Evolutionary conservation across 2,113 vertebrate species (phyloP).

Genomic region (Glaucomys volans): DNA sequence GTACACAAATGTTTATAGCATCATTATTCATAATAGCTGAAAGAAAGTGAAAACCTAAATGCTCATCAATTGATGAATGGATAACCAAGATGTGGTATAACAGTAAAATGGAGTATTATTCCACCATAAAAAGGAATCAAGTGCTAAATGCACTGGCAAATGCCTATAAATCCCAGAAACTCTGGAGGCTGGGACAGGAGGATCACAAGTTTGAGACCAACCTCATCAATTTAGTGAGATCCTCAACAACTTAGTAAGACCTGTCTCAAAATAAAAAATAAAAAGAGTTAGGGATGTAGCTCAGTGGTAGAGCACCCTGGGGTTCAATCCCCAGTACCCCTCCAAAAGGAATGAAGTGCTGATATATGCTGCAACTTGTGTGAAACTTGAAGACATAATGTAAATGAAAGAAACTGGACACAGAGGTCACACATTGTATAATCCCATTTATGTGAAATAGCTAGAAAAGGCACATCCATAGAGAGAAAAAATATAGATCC

Average conservation of each 20-base stretch:
- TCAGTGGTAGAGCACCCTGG: too few relatives aligned
- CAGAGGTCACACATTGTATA: not conserved
- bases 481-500: not conserved
- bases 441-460: constrained; percentile 13
- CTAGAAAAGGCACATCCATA: constrained; percentile 9
- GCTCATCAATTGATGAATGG: not conserved
- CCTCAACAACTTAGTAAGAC: too few relatives aligned
- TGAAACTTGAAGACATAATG: not conserved
- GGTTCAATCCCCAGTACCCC: too few relatives aligned
- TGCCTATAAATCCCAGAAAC: too few relatives aligned
- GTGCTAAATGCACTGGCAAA: not conserved
- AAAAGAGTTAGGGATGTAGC: too few relatives aligned
- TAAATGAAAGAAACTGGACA: not conserved
- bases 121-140: not conserved
- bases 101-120: not conserved
- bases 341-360: not conserved
- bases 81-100: not conserved
- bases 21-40: not conserved
- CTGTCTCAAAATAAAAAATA: too few relatives aligned
- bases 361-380: not conserved
- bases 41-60: not conserved
- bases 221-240: too few relatives aligned
- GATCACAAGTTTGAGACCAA: too few relatives aligned
- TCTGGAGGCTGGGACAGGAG: too few relatives aligned
- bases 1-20: not conserved